These are phyloP conservation scores for Cataglyphis cursor DNA, from an alignment of 2,888 invertebrate genomes.

Conservation along the genomic window DNA sequence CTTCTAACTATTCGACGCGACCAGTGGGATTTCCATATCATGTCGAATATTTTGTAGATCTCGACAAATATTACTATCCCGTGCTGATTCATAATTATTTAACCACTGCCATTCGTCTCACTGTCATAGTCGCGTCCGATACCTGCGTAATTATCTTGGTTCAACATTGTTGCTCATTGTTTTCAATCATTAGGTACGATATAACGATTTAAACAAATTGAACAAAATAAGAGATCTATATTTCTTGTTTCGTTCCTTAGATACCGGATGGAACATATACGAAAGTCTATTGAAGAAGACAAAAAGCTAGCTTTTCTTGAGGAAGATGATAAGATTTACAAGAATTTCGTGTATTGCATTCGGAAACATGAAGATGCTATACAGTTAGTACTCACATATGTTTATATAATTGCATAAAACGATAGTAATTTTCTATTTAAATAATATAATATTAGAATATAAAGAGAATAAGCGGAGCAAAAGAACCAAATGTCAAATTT, in stretches of 20 bases:
- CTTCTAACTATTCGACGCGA: slow-evolving; percentile 49
- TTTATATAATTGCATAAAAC: not conserved
- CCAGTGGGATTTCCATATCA: slow-evolving; percentile 66
- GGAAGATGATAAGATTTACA: slow-evolving; percentile 20
- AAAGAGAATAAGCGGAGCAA: not conserved
- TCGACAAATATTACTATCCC: slow-evolving; percentile 72
- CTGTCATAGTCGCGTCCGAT: slow-evolving; percentile 68
- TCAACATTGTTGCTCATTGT: slow-evolving; percentile 71
- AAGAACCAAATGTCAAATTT: not conserved
- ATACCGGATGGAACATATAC: slow-evolving; percentile 18
- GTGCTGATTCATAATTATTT: slow-evolving; percentile 71
- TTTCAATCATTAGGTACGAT: slow-evolving; percentile 70
- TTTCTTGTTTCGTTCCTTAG: not conserved
- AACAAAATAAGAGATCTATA: not conserved
- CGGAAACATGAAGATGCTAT: slow-evolving; percentile 23
- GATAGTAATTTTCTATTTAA: not conserved
- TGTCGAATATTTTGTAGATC: slow-evolving; percentile 71
- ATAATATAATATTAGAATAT: not conserved
- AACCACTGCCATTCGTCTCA: slow-evolving; percentile 67
- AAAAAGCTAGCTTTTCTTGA: not conserved
- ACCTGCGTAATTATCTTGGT: slow-evolving; percentile 70
- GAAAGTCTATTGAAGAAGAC: slow-evolving; percentile 12
- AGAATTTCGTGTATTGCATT: slow-evolving; percentile 37
- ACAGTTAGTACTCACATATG: slow-evolving; percentile 13
- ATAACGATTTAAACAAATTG: not conserved